Base-by-base conservation (phyloP, 1,140 invertebrate genomes). In the Drosophila ogumai region DNA sequence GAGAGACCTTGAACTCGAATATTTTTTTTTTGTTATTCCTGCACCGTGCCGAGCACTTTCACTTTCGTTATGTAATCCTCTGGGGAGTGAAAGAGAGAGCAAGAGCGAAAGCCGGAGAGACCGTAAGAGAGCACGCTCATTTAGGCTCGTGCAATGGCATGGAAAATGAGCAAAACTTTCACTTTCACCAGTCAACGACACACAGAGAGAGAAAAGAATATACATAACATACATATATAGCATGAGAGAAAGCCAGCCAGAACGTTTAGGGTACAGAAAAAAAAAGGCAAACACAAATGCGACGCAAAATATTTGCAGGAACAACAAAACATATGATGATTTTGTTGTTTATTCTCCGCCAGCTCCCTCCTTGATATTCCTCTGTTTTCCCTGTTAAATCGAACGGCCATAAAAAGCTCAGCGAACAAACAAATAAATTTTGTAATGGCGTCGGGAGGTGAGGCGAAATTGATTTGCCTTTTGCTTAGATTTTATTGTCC, bases 1-100 rank as follows among this genome's bases (percentile, higher is more conserved):
- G 80, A 75, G 69, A 73, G 86, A 90, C 90, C 90, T 91, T 91
- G 90, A 91, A 91, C 90, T 91, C 86, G 79, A 91, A 87, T 61
- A n/a, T 75, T 68, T 55, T 49, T 46, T 56, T 36, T 22, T 49
- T 49, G 44, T 47, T 49, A 4, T 50, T 38, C 41, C 49, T 44
- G 40, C 50, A 46, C 17, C 49, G 17, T 13, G 66, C 31, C 66
- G 50, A 65, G 61, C 54, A 80, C 78, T 73, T 74, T 73, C 76
- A 41, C 68, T 81, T 55, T 65, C 46, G 57, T 90, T 90, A 90
- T 91, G 88, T 90, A 90, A 90, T 82, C 57, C 75, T 44, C 65
- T 28, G 49, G 75, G 47, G 69, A 74, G 28, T 3, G 43, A 41
- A 31, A 43, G n/a, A 47, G 31, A 38, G 28, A 59, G 22, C 19